Evolutionary conservation across 2,797 vertebrate species (phyloP).

Genomic region (Syngnathus acus): DNA sequence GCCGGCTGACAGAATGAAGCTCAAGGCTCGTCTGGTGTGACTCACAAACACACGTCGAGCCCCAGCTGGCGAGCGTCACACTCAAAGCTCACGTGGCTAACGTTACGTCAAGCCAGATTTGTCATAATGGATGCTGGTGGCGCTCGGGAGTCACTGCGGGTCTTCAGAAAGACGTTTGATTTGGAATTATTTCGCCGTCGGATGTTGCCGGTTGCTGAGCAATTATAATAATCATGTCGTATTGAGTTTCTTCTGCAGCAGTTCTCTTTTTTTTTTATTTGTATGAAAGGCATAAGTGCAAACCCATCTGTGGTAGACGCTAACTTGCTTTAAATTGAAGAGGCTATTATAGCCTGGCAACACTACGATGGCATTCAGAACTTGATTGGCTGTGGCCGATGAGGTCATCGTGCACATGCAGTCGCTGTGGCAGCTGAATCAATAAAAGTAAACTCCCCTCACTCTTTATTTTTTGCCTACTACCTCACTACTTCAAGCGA

Average conservation of each 20-base stretch:
- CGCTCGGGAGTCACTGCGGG: constrained; percentile 35
- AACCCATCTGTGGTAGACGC: constrained; percentile 3
- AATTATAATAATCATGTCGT: constrained; percentile 11
- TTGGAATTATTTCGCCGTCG: neutral
- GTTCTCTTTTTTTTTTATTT: constrained; percentile 9
- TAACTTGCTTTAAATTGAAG: constrained; percentile 32
- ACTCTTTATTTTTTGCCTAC: neutral
- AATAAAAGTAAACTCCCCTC: neutral
- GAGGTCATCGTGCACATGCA: constrained; percentile 43
- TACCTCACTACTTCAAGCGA: no score
- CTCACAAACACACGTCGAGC: constrained; percentile 38
- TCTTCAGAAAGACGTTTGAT: constrained; percentile 17
- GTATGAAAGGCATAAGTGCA: constrained; percentile 12
- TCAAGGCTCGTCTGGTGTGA: constrained; percentile 27
- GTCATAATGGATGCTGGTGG: constrained; percentile 12
- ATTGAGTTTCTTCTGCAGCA: constrained; percentile 7
- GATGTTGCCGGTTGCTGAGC: constrained; percentile 6
- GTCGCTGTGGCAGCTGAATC: constrained; percentile 3
- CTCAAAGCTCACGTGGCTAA: constrained; percentile 41
- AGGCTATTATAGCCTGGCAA: constrained; percentile 35
- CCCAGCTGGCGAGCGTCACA: constrained; percentile 51
- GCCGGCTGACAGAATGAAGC: constrained; percentile 13
- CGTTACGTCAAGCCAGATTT: constrained; percentile 23
- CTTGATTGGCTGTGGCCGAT: constrained; percentile 53
- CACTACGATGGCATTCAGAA: constrained; percentile 33